Percentiles rank a stretch among this genome's conserved stretches.
These are phyloP conservation scores for Patella pellucida DNA, from an alignment of 2,888 invertebrate genomes.

Conservation along the genomic window DNA sequence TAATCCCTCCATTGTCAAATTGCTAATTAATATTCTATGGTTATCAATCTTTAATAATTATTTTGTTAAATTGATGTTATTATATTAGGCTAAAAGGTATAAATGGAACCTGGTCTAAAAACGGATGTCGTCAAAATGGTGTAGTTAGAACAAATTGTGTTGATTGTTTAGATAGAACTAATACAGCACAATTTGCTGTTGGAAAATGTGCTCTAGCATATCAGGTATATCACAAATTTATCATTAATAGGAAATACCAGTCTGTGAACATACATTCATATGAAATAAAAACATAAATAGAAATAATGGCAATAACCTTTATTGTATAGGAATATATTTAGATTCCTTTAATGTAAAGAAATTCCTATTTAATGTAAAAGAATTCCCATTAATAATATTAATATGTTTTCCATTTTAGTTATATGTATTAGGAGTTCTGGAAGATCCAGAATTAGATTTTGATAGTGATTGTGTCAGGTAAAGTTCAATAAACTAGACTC, in stretches of 20 bases:
- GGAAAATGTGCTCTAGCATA: constrained; percentile 89
- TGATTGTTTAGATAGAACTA: constrained; percentile 97
- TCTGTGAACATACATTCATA: not conserved
- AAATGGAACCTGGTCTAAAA: constrained; percentile 44
- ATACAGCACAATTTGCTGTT: constrained; percentile 98
- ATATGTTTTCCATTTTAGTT: constrained; percentile 76
- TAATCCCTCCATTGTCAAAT: too few species aligned
- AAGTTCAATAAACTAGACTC: constrained; percentile 24
- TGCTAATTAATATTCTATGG: too few species aligned
- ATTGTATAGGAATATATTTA: not conserved
- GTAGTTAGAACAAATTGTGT: constrained; percentile 93
- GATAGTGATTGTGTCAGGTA: constrained; percentile 90
- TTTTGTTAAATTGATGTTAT: not conserved
- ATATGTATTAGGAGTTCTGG: constrained; percentile 88
- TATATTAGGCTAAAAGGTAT: constrained; percentile 32
- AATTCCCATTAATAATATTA: not conserved
- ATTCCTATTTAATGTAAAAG: not conserved
- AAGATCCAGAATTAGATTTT: constrained; percentile 81
- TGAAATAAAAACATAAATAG: not conserved
- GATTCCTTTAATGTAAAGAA: not conserved
- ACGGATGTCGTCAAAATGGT: constrained; percentile 69
- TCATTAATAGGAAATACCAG: too few species aligned
- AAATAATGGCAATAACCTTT: not conserved
- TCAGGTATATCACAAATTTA: constrained; percentile 74
- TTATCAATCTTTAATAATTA: too few species aligned